A percentile compares a stretch with the other conserved stretches of the same genome.
These are phyloP conservation scores for Digitonthophagus gazella DNA, from an alignment of 2,888 invertebrate species.

Conservation along the genomic window DNA sequence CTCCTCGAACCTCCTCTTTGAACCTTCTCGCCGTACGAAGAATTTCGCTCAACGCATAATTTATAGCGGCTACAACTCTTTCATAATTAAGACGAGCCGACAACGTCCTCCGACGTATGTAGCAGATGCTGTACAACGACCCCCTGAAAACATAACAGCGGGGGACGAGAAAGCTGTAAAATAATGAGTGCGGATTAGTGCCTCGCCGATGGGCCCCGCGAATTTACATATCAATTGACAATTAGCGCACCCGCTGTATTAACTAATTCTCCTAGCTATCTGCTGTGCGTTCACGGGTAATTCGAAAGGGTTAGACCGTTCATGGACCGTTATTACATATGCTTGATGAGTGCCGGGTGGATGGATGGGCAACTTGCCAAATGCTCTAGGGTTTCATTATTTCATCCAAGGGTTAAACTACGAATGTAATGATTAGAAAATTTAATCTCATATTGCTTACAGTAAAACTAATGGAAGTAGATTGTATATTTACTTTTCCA, in stretches of 20 bases:
- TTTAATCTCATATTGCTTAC: too few species aligned
- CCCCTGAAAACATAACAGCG: constrained; percentile 26
- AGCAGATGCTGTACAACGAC: constrained; percentile 23
- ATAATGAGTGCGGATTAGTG: constrained; percentile 52
- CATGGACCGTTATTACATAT: constrained; percentile 13
- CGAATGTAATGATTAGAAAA: not conserved
- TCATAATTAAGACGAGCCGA: not conserved
- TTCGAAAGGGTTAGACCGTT: constrained; percentile 16
- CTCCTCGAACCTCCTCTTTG: not conserved
- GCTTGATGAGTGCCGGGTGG: constrained; percentile 13
- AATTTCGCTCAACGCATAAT: not conserved
- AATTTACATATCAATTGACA: constrained; percentile 53
- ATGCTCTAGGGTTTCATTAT: not conserved
- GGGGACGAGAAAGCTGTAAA: constrained; percentile 50
- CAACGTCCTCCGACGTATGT: not conserved
- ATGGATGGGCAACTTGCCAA: not conserved
- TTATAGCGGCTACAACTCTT: not conserved
- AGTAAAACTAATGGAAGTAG: too few species aligned
- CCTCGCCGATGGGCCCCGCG: constrained; percentile 45
- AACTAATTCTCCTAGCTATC: constrained; percentile 26
- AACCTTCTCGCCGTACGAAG: not conserved
- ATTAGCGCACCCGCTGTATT: constrained; percentile 47
- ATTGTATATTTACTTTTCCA: too few species aligned
- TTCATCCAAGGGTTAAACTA: not conserved
- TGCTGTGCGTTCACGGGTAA: constrained; percentile 13